phyloP scores from a whole-genome alignment of 2,888 invertebrate genomes.

The Drosophila neoperkinsi region DNA sequence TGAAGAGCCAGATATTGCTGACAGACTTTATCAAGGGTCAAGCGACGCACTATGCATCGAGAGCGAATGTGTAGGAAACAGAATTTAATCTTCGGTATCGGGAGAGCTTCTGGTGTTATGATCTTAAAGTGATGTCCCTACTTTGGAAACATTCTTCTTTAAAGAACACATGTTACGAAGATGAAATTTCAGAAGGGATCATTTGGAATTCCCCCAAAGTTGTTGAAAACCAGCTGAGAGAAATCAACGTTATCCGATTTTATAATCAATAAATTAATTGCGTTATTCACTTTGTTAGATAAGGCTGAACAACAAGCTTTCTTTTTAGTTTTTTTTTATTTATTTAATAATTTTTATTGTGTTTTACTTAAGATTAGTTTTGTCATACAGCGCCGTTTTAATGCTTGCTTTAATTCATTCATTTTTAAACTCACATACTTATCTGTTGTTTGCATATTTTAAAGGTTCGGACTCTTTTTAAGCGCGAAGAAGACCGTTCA shows the following conservation, averaged over 20 bases:
- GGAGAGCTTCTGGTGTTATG: neutral
- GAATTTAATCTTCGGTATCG: neutral
- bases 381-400: constrained; percentile 47
- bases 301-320: constrained; percentile 1
- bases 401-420: constrained; percentile 44
- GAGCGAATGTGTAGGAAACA: neutral
- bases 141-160: neutral
- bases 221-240: neutral
- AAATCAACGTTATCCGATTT: neutral
- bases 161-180: neutral
- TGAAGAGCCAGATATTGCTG: neutral
- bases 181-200: neutral
- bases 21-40: neutral
- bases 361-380: constrained; percentile 63
- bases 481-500: constrained; percentile 27
- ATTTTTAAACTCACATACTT: constrained; percentile 36
- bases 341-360: constrained; percentile 71
- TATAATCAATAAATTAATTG: neutral
- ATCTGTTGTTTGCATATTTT: constrained; percentile 13
- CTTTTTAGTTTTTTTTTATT: constrained; percentile 47
- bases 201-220: neutral
- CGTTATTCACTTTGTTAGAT: neutral
- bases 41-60: neutral
- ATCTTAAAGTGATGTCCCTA: neutral
- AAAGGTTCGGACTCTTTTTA: constrained; percentile 27